Conservation (phyloP, 2,113 vertebrate species). For the Artemisiospiza belli region DNA sequence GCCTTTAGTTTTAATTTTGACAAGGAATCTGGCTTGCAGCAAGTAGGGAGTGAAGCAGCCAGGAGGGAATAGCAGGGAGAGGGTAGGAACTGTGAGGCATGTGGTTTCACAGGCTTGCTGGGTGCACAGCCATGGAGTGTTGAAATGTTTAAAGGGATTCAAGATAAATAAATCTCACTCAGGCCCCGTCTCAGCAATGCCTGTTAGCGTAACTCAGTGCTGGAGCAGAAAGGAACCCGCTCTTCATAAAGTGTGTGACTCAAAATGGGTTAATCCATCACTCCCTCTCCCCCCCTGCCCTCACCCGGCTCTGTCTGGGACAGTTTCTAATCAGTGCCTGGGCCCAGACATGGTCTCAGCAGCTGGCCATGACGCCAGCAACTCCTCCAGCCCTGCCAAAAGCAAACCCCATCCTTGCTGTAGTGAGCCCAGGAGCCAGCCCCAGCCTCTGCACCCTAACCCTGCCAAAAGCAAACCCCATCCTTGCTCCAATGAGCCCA, state of each 20-base stretch:
- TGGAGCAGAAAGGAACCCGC: background rate
- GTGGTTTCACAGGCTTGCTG: slow-evolving; percentile 40
- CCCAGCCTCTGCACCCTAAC: too few species aligned
- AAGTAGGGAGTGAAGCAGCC: background rate
- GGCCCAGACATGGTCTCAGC: slow-evolving; percentile 23
- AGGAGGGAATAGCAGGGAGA: background rate
- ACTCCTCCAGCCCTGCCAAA: background rate
- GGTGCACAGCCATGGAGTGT: slow-evolving; percentile 36
- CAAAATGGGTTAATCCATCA: slow-evolving; percentile 21
- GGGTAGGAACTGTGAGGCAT: background rate
- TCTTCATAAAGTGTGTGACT: background rate
- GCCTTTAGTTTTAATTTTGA: slow-evolving; percentile 9
- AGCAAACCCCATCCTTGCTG: too few species aligned
- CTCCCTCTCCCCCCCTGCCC: background rate
- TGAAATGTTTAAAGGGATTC: slow-evolving; percentile 66
- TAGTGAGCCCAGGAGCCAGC: too few species aligned
- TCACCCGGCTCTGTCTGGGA: background rate
- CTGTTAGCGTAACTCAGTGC: background rate
- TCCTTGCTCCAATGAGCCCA: background rate
- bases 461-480: background rate
- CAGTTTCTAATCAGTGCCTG: slow-evolving; percentile 24
- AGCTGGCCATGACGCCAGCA: background rate
- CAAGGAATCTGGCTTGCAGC: slow-evolving; percentile 1
- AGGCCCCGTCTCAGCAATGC: slow-evolving; percentile 7
- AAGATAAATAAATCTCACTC: slow-evolving; percentile 57